Evolutionary conservation across 2,113 vertebrate genomes (phyloP).

Genomic region (Heterocephalus glaber): DNA sequence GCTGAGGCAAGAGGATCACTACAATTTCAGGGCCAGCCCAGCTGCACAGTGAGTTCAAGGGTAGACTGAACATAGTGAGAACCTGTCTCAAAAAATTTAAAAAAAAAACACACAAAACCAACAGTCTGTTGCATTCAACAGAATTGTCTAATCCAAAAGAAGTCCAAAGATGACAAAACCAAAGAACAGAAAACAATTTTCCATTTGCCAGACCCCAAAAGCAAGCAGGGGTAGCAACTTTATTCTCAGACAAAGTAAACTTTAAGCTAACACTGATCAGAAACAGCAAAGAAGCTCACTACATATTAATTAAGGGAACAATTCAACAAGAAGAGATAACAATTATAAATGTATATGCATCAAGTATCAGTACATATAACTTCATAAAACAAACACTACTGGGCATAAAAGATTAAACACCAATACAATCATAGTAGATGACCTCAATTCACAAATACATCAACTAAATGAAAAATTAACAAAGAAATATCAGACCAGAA

Average conservation of each 20-base stretch:
- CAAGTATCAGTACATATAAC: not conserved
- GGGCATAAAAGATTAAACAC: not conserved
- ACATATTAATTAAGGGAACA: not conserved
- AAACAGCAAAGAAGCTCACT: not conserved
- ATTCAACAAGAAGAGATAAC: not conserved
- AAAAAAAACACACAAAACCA: too few relatives aligned
- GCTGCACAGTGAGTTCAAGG: too few relatives aligned
- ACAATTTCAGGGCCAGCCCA: too few relatives aligned
- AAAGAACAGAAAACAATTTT: not conserved
- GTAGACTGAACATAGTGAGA: too few relatives aligned
- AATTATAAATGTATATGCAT: not conserved
- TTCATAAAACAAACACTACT: not conserved
- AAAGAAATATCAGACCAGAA: not conserved
- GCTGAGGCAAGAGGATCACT: too few relatives aligned
- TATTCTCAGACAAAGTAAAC: not conserved
- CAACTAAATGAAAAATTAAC: not conserved
- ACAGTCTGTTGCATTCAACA: too few relatives aligned
- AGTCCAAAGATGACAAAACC: not conserved
- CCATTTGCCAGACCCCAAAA: not conserved
- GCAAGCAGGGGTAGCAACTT: not conserved
- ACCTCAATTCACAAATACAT: not conserved
- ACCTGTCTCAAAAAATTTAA: too few relatives aligned
- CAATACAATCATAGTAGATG: not conserved
- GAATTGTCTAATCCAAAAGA: not conserved
- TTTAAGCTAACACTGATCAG: not conserved